Percentiles rank a stretch among this genome's conserved stretches.
These are phyloP conservation scores for Eupelmus urozonus DNA, from an alignment of 2,888 invertebrate species.

Conservation along the genomic window DNA sequence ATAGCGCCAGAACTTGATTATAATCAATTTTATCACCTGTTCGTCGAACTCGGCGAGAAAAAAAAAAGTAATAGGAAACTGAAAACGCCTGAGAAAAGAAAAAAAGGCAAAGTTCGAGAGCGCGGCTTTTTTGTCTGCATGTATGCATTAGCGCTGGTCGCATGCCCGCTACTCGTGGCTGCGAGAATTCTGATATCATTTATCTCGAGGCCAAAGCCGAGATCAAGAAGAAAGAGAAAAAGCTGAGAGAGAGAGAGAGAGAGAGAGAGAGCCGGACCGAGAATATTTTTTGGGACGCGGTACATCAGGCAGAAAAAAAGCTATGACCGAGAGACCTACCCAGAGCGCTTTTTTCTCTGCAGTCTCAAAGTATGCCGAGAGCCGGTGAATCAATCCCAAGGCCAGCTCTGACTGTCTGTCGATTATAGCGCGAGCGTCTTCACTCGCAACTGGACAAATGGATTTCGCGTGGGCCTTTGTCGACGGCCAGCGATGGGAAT, in stretches of 20 bases:
- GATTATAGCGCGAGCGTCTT: background rate
- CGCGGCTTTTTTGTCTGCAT: background rate
- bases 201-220: constrained; percentile 34
- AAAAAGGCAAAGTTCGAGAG: background rate
- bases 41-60: background rate
- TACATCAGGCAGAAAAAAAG: constrained; percentile 18
- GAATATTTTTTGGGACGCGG: constrained; percentile 2
- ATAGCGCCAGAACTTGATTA: background rate
- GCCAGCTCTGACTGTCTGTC: background rate
- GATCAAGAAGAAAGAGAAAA: constrained; percentile 14
- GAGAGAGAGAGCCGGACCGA: background rate
- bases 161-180: background rate
- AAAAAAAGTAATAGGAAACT: background rate
- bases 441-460: background rate
- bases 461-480: too few relatives aligned
- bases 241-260: background rate
- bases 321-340: constrained; percentile 34
- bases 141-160: background rate
- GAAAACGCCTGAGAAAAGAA: background rate
- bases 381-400: constrained; percentile 5
- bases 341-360: constrained; percentile 3
- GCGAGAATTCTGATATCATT: constrained; percentile 19
- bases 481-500: too few relatives aligned
- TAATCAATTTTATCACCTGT: constrained; percentile 17
- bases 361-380: constrained; percentile 18